Evolutionary conservation across 2,797 vertebrate genomes (phyloP).

Genomic region (Philypnodon macrostomus): DNA sequence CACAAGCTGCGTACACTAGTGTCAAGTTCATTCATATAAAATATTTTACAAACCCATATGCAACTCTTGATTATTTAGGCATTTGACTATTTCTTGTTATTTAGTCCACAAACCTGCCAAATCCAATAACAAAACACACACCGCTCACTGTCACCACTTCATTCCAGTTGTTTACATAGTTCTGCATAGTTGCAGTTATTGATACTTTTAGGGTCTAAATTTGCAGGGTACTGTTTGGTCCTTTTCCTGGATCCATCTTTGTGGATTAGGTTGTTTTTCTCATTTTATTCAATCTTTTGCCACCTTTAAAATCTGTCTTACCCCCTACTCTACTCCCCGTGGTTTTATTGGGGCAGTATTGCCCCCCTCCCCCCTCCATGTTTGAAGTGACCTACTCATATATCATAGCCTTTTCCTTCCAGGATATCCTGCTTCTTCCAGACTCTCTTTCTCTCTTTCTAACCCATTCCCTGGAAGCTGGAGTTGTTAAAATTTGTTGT

Average conservation of each 20-base stretch:
- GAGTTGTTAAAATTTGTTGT: conserved; percentile 37
- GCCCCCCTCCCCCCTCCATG: conserved; percentile 49
- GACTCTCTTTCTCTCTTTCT: conserved; percentile 43
- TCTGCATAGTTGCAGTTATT: too few species aligned
- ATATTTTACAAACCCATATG: too few species aligned
- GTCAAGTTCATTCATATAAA: conserved; percentile 5
- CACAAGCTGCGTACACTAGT: too few species aligned
- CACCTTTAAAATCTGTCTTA: conserved; percentile 40
- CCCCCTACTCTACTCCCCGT: conserved; percentile 44
- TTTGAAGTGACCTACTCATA: conserved; percentile 75
- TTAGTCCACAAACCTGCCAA: too few species aligned
- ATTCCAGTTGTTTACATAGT: too few species aligned
- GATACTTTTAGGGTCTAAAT: too few species aligned
- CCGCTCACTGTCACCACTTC: too few species aligned
- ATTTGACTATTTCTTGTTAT: too few species aligned
- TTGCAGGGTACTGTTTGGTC: too few species aligned
- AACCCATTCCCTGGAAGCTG: conserved; percentile 23
- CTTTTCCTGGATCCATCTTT: conserved; percentile 8
- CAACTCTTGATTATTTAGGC: too few species aligned
- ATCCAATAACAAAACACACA: too few species aligned
- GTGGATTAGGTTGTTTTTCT: conserved; percentile 37
- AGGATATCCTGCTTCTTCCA: conserved; percentile 69
- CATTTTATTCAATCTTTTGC: conserved; percentile 38
- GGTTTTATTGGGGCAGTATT: conserved; percentile 67
- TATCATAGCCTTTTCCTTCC: conserved; percentile 64